Evolutionary conservation across 2,888 invertebrate genomes (phyloP), one percentile per base, ranked within the genome.

Genomic region (Drosophila maculinotata): DNA sequence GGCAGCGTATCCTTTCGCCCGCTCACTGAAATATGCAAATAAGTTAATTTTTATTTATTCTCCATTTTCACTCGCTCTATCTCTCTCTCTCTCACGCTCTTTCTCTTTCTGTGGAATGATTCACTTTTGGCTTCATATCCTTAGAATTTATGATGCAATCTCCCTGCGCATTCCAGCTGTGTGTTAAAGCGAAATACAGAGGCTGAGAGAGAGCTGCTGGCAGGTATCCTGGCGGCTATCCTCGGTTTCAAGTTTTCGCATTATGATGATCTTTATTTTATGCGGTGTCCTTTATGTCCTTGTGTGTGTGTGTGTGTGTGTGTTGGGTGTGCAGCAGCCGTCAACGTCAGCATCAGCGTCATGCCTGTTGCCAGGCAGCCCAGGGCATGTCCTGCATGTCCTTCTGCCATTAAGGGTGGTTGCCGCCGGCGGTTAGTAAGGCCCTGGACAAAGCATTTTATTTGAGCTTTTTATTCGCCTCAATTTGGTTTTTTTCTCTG

Each of bases 101-200:
- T 25, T 23, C 17, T 36, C 12, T 8, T 53, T 31, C 14, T 36
- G 7, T 49, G 28, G 71, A 62, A 76, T 84, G 85, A 82, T 87
- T 83, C 83, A 86, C 80, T 75, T 68, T 39, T 67, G 77, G 72
- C 80, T 74, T 69, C 60, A 66, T 64, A 59, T 64, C 42, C 75
- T 60, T 57, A 58, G 82, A 83, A 83, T 88, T 88, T 87, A 88
- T 83, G 84, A 88, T 86, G 83, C 87, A 83, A 86, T 88, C 80
- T 80, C 74, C 64, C 48, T 49, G 63, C 60, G 62, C 82, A 78
- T 76, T 72, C 83, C 63, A 44, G 56, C 56, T 76, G 36, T 48
- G 36, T 26, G 30, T 41, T 33, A 12, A 33, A 12, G 15, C 26
- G 14, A 25, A 53, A 4, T 3, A 10, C 30, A 36, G 53, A 33